Conservation (phyloP, 2,797 vertebrate species). For the Agapornis canus region DNA sequence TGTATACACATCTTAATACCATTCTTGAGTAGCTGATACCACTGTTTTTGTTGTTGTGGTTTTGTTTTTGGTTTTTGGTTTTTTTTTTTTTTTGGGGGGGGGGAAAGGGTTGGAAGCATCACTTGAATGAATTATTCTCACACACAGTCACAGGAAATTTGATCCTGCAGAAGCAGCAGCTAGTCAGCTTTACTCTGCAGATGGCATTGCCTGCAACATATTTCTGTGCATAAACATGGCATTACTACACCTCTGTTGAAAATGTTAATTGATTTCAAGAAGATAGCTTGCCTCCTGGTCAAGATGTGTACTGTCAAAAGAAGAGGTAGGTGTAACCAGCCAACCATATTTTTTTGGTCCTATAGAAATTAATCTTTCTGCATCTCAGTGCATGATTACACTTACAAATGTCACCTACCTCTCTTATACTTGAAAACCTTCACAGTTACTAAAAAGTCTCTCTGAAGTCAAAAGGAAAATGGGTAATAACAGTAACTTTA, state of each 20-base stretch:
- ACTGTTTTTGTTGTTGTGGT: too few species aligned
- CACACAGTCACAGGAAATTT: not conserved
- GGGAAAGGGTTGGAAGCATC: not conserved
- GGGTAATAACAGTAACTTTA: not conserved
- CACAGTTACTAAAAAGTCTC: not conserved
- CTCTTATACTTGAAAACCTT: not conserved
- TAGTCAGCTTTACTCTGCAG: constrained; percentile 45
- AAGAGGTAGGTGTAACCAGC: constrained; percentile 9
- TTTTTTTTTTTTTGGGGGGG: too few species aligned
- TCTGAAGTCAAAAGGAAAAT: not conserved
- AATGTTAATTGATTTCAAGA: constrained; percentile 66
- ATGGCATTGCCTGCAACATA: constrained; percentile 54
- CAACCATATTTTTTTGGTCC: not conserved
- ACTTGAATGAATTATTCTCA: not conserved
- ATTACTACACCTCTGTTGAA: constrained; percentile 42
- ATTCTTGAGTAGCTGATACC: not conserved
- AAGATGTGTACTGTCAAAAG: constrained; percentile 21
- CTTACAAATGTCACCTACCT: not conserved
- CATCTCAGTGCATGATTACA: not conserved
- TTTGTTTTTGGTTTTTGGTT: too few species aligned
- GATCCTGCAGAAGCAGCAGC: constrained; percentile 1
- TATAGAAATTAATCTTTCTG: not conserved
- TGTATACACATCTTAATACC: not conserved
- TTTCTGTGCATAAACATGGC: constrained; percentile 48
- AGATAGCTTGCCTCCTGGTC: constrained; percentile 41